phyloP scores from a whole-genome alignment of 1,140 invertebrate species.

The Palaemon carinicauda region DNA sequence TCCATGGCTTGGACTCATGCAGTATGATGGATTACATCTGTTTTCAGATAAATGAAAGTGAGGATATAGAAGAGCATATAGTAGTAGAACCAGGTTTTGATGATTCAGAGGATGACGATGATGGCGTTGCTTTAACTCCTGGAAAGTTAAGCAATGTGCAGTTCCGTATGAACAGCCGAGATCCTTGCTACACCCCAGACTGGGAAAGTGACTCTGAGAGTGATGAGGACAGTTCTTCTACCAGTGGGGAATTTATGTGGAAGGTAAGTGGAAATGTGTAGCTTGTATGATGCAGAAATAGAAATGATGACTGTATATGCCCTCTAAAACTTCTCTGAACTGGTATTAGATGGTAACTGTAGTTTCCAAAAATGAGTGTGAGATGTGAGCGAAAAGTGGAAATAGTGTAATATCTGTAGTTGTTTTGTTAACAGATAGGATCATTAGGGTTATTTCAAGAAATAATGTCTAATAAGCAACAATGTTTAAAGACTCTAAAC shows the following conservation, averaged over 20 bases:
- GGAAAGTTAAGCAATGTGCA: neutral
- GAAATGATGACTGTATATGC: too few relatives aligned
- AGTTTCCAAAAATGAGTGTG: too few relatives aligned
- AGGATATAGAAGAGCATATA: conserved; percentile 41
- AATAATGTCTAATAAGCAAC: too few relatives aligned
- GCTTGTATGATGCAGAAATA: too few relatives aligned
- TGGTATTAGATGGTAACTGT: too few relatives aligned
- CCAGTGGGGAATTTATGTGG: conserved; percentile 80
- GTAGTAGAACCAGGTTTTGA: conserved; percentile 1
- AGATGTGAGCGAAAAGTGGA: too few relatives aligned
- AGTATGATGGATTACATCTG: neutral
- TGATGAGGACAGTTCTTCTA: conserved; percentile 68
- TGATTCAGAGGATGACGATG: conserved; percentile 21
- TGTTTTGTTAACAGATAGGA: too few relatives aligned
- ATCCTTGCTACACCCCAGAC: conserved; percentile 62
- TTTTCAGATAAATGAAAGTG: conserved; percentile 13
- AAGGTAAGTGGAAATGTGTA: conserved; percentile 68
- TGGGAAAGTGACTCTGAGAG: conserved; percentile 64
- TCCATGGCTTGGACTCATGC: too few relatives aligned
- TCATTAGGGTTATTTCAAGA: too few relatives aligned
- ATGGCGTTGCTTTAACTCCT: neutral
- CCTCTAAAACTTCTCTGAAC: too few relatives aligned
- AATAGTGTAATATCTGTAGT: too few relatives aligned
- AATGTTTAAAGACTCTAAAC: too few relatives aligned
- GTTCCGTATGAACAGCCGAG: neutral